Evolutionary conservation across 2,888 invertebrate species (phyloP).

Genomic region (Strigamia transsilvanica): DNA sequence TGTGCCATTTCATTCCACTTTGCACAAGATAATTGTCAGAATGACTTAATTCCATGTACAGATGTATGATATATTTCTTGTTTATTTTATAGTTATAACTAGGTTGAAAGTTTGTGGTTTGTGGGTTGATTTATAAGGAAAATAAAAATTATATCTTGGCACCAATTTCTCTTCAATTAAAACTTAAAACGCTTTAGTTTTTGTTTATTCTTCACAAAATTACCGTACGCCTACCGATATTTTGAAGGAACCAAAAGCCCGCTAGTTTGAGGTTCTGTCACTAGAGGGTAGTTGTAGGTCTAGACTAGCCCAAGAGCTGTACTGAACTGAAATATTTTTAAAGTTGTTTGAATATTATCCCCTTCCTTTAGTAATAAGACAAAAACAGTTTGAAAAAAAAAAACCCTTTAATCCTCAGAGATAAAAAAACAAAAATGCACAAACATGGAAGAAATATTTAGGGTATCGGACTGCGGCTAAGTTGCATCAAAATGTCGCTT

Average conservation of each 20-base stretch:
- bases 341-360: too few species aligned
- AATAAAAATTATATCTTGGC: conserved; percentile 17
- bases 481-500: background rate
- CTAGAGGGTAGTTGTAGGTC: too few species aligned
- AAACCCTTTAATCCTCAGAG: too few species aligned
- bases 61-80: conserved; percentile 33
- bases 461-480: background rate
- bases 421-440: background rate
- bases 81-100: conserved; percentile 30
- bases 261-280: too few species aligned
- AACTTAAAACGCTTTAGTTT: too few species aligned
- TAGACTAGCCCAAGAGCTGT: too few species aligned
- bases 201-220: too few species aligned
- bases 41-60: conserved; percentile 44
- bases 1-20: conserved; percentile 34
- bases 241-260: too few species aligned
- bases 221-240: too few species aligned
- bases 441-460: background rate
- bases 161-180: background rate
- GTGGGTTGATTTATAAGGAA: conserved; percentile 15
- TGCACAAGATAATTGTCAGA: conserved; percentile 14
- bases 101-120: conserved; percentile 7
- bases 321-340: too few species aligned
- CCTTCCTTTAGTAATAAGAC: too few species aligned
- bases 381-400: too few species aligned